phyloP scores from a whole-genome alignment of 2,888 invertebrate species.

The Limnephilus auricula region DNA sequence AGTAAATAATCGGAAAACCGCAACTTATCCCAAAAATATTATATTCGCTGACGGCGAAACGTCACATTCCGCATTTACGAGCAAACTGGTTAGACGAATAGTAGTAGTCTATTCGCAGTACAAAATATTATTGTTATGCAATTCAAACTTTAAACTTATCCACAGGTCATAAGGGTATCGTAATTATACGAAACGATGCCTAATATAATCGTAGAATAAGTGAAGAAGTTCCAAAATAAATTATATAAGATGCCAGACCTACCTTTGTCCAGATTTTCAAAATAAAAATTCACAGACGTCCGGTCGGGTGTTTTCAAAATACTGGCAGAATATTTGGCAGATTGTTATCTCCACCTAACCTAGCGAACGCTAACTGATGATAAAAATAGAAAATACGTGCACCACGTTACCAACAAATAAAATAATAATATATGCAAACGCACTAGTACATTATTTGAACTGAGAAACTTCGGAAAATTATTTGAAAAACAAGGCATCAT shows the following conservation, averaged over 20 bases:
- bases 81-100: not conserved
- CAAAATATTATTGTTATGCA: conserved; percentile 39
- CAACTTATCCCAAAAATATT: not conserved
- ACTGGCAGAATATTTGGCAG: conserved; percentile 24
- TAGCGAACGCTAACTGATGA: conserved; percentile 32
- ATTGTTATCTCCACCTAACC: conserved; percentile 33
- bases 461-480: not conserved
- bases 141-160: conserved; percentile 9
- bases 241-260: not conserved
- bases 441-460: not conserved
- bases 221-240: not conserved
- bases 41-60: not conserved
- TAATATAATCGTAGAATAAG: not conserved
- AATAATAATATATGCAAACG: conserved; percentile 6
- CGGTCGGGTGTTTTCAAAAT: conserved; percentile 41
- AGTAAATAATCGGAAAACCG: not conserved
- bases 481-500: conserved; percentile 7
- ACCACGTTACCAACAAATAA: not conserved
- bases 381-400: conserved; percentile 38
- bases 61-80: conserved; percentile 19
- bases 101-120: not conserved
- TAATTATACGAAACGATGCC: not conserved
- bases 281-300: not conserved
- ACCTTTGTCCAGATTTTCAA: conserved; percentile 10
- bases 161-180: conserved; percentile 33